These are phyloP conservation scores for Epistrophe eligans DNA, from an alignment of 2,888 invertebrate species.

Conservation along the genomic window DNA sequence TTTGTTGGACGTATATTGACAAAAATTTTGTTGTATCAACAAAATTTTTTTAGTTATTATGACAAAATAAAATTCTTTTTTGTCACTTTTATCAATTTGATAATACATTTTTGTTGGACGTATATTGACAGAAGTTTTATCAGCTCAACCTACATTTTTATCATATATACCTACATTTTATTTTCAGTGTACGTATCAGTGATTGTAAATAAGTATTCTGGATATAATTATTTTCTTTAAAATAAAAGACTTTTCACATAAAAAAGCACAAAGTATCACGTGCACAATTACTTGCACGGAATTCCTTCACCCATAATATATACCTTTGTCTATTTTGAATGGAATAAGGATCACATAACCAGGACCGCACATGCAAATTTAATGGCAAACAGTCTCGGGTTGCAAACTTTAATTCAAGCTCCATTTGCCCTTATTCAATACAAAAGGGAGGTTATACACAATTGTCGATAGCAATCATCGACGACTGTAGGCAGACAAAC, in stretches of 20 bases:
- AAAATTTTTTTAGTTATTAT: no score
- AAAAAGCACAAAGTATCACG: constrained; percentile 72
- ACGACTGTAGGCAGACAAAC: constrained; percentile 66
- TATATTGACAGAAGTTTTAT: no score
- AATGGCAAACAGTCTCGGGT: constrained; percentile 58
- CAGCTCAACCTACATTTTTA: no score
- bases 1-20: no score
- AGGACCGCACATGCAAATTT: constrained; percentile 55
- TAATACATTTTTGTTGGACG: no score
- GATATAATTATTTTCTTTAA: constrained; percentile 66
- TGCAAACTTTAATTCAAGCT: constrained; percentile 68
- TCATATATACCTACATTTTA: no score
- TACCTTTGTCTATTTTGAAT: constrained; percentile 4
- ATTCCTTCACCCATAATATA: constrained; percentile 35
- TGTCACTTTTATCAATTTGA: no score
- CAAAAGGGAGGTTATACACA: constrained; percentile 30
- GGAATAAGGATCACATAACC: constrained; percentile 6
- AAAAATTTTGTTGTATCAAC: no score
- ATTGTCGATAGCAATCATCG: constrained; percentile 74
- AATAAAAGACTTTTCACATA: constrained; percentile 46
- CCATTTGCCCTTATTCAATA: constrained; percentile 56
- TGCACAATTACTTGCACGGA: constrained; percentile 63
- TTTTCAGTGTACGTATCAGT: constrained; percentile 72
- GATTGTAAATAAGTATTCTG: constrained; percentile 72
- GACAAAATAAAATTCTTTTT: no score